Percentiles rank a stretch among this genome's conserved stretches.
Conservation (phyloP, 2,888 invertebrate species). For the Axea sp. region DNA sequence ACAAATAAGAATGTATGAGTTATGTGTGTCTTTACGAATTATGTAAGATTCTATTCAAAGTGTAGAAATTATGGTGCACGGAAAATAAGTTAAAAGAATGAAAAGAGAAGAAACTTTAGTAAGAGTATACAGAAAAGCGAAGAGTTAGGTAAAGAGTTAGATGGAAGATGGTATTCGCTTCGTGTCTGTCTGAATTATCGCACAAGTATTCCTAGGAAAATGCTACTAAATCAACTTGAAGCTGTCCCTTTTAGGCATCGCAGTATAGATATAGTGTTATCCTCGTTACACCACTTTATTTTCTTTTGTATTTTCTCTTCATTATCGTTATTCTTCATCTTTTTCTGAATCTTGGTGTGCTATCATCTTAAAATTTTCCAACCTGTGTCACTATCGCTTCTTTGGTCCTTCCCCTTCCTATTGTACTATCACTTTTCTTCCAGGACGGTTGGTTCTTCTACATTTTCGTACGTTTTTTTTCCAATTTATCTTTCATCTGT, state of each 20-base stretch:
- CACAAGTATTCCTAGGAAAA: constrained; percentile 74
- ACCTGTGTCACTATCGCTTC: constrained; percentile 54
- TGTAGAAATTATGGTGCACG: too few species aligned
- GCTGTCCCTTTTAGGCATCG: constrained; percentile 42
- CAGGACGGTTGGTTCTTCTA: constrained; percentile 22
- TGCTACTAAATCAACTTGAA: constrained; percentile 74
- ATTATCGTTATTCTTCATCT: constrained; percentile 43
- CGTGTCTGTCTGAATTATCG: constrained; percentile 75
- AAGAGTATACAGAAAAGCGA: too few species aligned
- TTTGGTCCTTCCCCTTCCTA: constrained; percentile 32
- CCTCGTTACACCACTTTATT: constrained; percentile 43
- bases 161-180: constrained; percentile 71
- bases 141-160: constrained; percentile 46
- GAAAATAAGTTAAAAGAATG: too few species aligned
- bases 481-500: constrained; percentile 15
- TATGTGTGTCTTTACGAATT: too few species aligned
- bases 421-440: constrained; percentile 46
- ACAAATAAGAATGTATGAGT: too few species aligned
- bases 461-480: constrained; percentile 31
- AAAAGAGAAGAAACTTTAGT: too few species aligned
- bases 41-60: too few species aligned
- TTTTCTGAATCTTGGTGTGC: constrained; percentile 52
- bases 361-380: constrained; percentile 58
- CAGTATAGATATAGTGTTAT: constrained; percentile 39
- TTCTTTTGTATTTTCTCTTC: constrained; percentile 21